Conservation (phyloP, 2,888 invertebrate species). For the Endomychus coccineus region DNA sequence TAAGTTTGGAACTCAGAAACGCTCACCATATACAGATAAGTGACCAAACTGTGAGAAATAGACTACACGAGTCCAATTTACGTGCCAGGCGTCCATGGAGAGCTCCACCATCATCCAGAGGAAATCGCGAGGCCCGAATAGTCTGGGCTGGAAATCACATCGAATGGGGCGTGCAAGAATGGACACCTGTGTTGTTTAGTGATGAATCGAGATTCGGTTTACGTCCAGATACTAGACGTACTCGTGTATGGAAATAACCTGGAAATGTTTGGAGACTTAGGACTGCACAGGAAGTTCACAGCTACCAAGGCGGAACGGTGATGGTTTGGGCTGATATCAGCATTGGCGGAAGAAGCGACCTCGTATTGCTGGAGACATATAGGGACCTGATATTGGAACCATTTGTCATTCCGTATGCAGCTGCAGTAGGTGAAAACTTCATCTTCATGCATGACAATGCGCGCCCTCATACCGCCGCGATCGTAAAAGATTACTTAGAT, state of each 20-base stretch:
- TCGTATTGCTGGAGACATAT: slow-evolving; percentile 5
- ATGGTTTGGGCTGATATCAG: slow-evolving; percentile 12
- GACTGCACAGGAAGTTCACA: slow-evolving; percentile 16
- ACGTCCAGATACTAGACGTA: slow-evolving; percentile 13
- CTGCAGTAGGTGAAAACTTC: slow-evolving; percentile 13
- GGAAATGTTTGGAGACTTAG: too few species aligned
- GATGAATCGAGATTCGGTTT: slow-evolving; percentile 18
- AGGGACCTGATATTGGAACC: too few species aligned
- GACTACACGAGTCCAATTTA: slow-evolving; percentile 5
- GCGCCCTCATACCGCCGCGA: slow-evolving; percentile 12
- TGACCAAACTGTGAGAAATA: slow-evolving; percentile 6
- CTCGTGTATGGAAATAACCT: slow-evolving; percentile 11
- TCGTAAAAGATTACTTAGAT: slow-evolving; percentile 7
- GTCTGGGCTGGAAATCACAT: slow-evolving; percentile 2
- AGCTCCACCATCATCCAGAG: slow-evolving; percentile 8
- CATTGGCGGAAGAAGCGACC: slow-evolving; percentile 8
- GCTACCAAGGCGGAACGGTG: slow-evolving; percentile 13
- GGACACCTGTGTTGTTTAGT: slow-evolving; percentile 13
- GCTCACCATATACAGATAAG: slow-evolving; percentile 3
- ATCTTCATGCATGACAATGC: slow-evolving; percentile 20
- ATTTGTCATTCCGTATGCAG: slow-evolving; percentile 13
- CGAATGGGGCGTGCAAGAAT: background rate
- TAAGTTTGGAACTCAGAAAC: slow-evolving; percentile 4
- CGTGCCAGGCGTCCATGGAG: slow-evolving; percentile 6
- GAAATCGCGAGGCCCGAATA: slow-evolving; percentile 5